phyloP scores from a whole-genome alignment of 2,113 vertebrate species.

The Oenanthe oenanthe region DNA sequence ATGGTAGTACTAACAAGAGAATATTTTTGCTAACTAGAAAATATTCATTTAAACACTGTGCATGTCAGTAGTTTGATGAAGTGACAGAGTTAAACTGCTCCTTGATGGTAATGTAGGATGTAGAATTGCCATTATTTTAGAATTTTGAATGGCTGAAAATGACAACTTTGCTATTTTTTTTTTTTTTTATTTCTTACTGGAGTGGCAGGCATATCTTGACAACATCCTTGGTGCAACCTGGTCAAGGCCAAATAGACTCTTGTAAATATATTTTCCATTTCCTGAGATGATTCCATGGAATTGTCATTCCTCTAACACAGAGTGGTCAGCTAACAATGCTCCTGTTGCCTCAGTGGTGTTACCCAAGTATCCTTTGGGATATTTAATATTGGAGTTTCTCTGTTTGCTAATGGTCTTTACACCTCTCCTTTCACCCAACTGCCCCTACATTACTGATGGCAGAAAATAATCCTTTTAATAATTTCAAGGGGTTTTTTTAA shows the following conservation, averaged over 20 bases:
- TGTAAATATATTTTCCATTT: background rate
- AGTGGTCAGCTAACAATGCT: background rate
- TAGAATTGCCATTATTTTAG: background rate
- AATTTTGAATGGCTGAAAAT: background rate
- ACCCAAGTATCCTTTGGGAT: no score
- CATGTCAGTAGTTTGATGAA: background rate
- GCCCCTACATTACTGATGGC: background rate
- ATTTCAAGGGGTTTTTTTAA: fast-evolving
- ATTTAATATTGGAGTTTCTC: background rate
- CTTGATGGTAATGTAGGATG: background rate
- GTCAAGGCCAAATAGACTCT: background rate
- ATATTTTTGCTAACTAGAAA: background rate
- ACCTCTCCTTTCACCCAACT: background rate
- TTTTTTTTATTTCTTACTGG: background rate
- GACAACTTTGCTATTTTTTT: background rate
- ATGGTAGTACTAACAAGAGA: background rate
- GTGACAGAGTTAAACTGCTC: background rate
- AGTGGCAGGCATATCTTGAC: background rate
- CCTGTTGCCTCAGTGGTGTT: background rate
- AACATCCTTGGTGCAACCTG: background rate
- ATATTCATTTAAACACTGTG: background rate
- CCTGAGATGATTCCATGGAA: background rate
- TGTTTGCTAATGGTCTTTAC: background rate
- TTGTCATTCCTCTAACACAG: background rate
- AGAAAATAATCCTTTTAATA: background rate